phyloP scores from a whole-genome alignment of 2,888 invertebrate species.

The Eupithecia tripunctaria region DNA sequence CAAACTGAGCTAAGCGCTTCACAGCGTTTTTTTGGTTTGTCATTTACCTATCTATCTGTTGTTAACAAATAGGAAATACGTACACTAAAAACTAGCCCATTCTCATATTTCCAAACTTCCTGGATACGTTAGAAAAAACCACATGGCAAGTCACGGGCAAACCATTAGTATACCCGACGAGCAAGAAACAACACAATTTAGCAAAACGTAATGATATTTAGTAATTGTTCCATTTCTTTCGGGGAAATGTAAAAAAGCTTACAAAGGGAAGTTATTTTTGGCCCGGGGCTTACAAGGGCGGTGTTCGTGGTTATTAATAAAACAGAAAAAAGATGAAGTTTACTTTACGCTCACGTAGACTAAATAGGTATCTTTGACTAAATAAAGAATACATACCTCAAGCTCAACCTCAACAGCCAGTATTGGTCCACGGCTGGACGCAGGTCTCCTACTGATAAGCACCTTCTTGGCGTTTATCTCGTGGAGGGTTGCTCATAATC shows the following conservation, averaged over 20 bases:
- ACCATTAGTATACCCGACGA: constrained; percentile 10
- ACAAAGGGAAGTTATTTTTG: constrained; percentile 40
- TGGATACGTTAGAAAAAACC: neutral
- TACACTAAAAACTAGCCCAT: neutral
- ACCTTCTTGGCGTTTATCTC: too few species aligned
- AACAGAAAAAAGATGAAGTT: neutral
- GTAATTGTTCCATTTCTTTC: constrained; percentile 42
- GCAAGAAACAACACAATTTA: constrained; percentile 35
- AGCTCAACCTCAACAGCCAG: too few species aligned
- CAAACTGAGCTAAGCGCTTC: too few species aligned
- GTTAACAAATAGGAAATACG: neutral
- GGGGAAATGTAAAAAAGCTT: constrained; percentile 38
- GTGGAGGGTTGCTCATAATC: too few species aligned
- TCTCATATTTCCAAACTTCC: neutral
- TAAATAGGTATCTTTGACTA: too few species aligned
- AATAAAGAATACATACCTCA: too few species aligned
- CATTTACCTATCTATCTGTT: too few species aligned
- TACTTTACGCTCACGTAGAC: neutral
- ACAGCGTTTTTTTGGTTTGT: too few species aligned
- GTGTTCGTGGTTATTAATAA: neutral
- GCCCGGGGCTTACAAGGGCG: constrained; percentile 23
- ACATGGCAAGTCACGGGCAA: constrained; percentile 5
- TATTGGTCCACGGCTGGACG: too few species aligned
- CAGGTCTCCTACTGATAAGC: too few species aligned
- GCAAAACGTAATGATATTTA: constrained; percentile 43